phyloP scores from a whole-genome alignment of 2,888 invertebrate genomes.

The Thelaira solivaga region DNA sequence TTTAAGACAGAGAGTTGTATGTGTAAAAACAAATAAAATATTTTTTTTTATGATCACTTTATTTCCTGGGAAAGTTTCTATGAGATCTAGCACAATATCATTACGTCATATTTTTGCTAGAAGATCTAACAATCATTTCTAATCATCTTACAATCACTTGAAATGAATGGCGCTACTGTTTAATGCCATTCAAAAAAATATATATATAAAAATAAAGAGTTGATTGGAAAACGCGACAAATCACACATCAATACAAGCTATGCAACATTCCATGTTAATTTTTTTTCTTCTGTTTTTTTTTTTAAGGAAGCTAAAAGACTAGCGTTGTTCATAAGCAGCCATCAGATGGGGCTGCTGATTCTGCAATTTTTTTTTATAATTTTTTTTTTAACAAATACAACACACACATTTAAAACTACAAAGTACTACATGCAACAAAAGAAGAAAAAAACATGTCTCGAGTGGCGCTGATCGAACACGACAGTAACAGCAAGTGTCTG shows the following conservation, averaged over 20 bases:
- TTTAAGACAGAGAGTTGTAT: too few relatives aligned
- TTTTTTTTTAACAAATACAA: background rate
- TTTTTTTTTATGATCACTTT: too few relatives aligned
- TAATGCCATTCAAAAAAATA: conserved; percentile 45
- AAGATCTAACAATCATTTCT: conserved; percentile 48
- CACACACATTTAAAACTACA: conserved; percentile 25
- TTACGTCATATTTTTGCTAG: background rate
- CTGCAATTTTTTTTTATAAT: background rate
- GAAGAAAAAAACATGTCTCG: conserved; percentile 53
- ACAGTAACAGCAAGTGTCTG: conserved; percentile 67
- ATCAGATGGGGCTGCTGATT: conserved; percentile 8
- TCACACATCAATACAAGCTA: conserved; percentile 58
- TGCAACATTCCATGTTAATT: conserved; percentile 41
- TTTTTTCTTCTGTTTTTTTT: conserved; percentile 9
- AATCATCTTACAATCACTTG: conserved; percentile 39
- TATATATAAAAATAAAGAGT: conserved; percentile 11
- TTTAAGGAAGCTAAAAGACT: conserved; percentile 40
- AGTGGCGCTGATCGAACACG: conserved; percentile 64
- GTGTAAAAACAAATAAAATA: too few relatives aligned
- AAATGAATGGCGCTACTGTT: conserved; percentile 61
- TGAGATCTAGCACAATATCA: background rate
- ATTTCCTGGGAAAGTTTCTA: background rate
- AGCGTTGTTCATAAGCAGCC: conserved; percentile 11
- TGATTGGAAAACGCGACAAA: conserved; percentile 60
- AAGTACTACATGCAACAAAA: conserved; percentile 23